These are phyloP conservation scores for Patiria pectinifera DNA, from an alignment of 53 echinoderm and acorn worm genomes.

Conservation along the genomic window DNA sequence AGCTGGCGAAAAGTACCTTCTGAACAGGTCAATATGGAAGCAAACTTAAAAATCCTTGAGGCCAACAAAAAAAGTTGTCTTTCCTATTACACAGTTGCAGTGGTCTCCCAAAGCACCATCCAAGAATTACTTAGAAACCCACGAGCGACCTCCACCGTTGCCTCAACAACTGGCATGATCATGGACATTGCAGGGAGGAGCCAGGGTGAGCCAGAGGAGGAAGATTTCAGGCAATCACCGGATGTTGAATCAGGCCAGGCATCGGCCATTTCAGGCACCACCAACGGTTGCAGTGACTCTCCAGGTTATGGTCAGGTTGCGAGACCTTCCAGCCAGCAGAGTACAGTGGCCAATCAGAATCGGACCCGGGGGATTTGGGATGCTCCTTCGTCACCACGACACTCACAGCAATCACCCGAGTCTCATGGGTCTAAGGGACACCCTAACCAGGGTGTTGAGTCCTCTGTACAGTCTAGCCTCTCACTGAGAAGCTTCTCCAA, in stretches of 20 bases:
- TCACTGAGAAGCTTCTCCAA: slow-evolving; percentile 45
- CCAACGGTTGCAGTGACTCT: neutral
- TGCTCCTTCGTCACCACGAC: slow-evolving; percentile 18
- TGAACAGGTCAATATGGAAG: too few relatives aligned
- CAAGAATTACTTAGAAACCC: slow-evolving; percentile 91
- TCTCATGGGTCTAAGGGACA: neutral
- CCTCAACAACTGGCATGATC: slow-evolving; percentile 47
- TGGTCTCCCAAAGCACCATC: slow-evolving; percentile 85
- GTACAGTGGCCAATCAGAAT: neutral
- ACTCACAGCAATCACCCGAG: slow-evolving; percentile 12
- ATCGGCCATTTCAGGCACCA: neutral
- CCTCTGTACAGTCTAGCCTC: slow-evolving; percentile 6
- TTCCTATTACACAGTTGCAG: slow-evolving; percentile 50
- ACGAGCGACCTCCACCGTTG: slow-evolving; percentile 75
- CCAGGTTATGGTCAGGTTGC: neutral
- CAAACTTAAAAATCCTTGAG: too few relatives aligned
- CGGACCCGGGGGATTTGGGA: neutral
- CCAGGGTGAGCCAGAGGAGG: neutral
- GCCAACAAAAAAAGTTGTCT: too few relatives aligned
- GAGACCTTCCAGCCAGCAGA: neutral
- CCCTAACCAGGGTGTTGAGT: neutral
- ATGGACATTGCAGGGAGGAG: slow-evolving; percentile 45
- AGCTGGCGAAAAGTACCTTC: too few relatives aligned
- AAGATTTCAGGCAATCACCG: slow-evolving; percentile 11
- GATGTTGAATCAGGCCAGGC: slow-evolving; percentile 20